Evolutionary conservation across 2,888 invertebrate species (phyloP), one percentile per base, ranked within the genome.

Genomic region (Rhopalosiphum nymphaeae): DNA sequence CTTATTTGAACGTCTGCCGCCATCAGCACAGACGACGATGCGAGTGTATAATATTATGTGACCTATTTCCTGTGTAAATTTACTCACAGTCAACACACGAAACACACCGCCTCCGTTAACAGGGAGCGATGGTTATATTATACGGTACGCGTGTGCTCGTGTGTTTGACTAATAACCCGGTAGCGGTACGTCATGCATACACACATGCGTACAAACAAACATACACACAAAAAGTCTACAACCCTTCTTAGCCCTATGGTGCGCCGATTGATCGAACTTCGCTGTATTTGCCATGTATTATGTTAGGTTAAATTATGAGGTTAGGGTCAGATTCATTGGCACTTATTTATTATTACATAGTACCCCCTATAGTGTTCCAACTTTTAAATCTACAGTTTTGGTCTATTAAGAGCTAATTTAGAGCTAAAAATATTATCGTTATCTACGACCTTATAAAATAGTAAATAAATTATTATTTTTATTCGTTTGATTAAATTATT

Each of bases 101-200:
- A 44, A 92, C 44, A 61, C 36, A 36, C 46, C 10, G 57, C n/a
- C 16, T 4, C 46, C 10, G 78, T 36, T 26, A 49, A 7, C 67
- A 78, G 67, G 53, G 88, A 29, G 88, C 78, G 16, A 56, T 44
- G 16, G 42, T 36, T n/a, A 46, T 44, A 67, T 90, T 42, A 57
- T 11, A 44, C 13, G 49, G 89, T 61, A 9, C 16, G 9, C 13
- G 16, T 36, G 36, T 25, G 49, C 36, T 26, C 42, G 67, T 88
- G 29, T 93, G 56, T 93, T 93, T 89, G 93, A 93, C 93, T 78
- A 89, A 93, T 84, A 93, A 93, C n/a, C 93, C 93, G 84, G 93
- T 89, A 93, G 93, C 93, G 44, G 61, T 87, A 36, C 53, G 46
- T 61, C 57, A 29, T 53, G 9, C 78, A 9, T 36, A 53, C 53